These are phyloP conservation scores for Xanthorhoe spadicearia DNA, from an alignment of 2,888 invertebrate genomes.

Conservation along the genomic window DNA sequence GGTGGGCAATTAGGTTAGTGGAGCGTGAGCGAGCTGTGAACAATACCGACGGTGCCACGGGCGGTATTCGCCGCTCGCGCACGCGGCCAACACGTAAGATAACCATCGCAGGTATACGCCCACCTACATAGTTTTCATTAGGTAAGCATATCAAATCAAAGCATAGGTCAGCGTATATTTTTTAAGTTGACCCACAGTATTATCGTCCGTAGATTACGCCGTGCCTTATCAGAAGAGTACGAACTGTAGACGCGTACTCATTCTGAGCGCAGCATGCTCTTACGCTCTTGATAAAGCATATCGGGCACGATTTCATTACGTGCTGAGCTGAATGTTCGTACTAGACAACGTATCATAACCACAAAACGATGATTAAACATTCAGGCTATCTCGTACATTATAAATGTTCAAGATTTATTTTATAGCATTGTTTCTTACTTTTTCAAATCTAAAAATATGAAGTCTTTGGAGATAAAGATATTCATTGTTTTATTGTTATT, in stretches of 20 bases:
- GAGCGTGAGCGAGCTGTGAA: conserved; percentile 71
- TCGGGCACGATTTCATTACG: conserved; percentile 58
- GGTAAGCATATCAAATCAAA: conserved; percentile 42
- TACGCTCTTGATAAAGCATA: conserved; percentile 51
- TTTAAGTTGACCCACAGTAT: conserved; percentile 33
- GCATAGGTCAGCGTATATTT: conserved; percentile 42
- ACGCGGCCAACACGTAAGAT: conserved; percentile 51
- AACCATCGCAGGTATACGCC: conserved; percentile 50
- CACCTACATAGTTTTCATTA: conserved; percentile 39
- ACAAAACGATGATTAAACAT: conserved; percentile 16
- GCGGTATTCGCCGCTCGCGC: conserved; percentile 45
- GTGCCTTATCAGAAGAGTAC: conserved; percentile 45
- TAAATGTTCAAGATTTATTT: neutral
- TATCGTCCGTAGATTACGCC: conserved; percentile 35
- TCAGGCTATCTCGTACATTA: conserved; percentile 16
- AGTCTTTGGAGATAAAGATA: conserved; percentile 8
- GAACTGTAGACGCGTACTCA: conserved; percentile 40
- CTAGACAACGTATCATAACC: conserved; percentile 54
- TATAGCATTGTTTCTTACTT: conserved; percentile 4
- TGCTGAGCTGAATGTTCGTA: conserved; percentile 45
- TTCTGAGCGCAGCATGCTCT: conserved; percentile 50
- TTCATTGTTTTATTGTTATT: conserved; percentile 8
- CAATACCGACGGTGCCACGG: conserved; percentile 57
- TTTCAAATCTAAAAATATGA: conserved; percentile 1
- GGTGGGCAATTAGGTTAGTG: conserved; percentile 79